Conservation (phyloP, 1,140 invertebrate species). For the Antheraea pernyi region DNA sequence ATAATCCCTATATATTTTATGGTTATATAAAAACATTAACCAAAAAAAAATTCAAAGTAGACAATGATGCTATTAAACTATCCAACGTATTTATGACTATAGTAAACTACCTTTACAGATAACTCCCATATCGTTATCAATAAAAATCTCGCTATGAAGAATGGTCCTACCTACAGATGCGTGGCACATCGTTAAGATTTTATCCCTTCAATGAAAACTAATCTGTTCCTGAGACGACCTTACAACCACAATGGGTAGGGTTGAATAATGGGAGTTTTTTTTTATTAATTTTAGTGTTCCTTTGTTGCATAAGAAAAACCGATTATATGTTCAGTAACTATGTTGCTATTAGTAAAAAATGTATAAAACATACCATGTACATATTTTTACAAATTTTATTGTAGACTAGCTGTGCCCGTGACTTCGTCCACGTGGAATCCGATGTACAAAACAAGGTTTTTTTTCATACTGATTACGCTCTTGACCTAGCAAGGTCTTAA, state of each 20-base stretch:
- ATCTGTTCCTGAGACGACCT: conserved; percentile 58
- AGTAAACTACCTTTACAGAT: neutral
- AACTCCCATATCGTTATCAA: conserved; percentile 54
- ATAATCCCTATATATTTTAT: neutral
- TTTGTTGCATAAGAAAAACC: neutral
- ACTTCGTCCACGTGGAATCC: no score
- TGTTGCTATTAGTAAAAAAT: no score
- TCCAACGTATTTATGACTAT: neutral
- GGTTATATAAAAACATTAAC: neutral
- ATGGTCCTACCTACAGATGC: conserved; percentile 59
- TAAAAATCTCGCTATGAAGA: conserved; percentile 70
- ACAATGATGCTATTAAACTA: neutral
- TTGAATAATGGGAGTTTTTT: conserved; percentile 70
- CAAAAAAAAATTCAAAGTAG: neutral
- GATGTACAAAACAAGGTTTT: no score
- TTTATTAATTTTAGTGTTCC: conserved; percentile 44
- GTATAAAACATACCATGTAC: no score
- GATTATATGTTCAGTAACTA: neutral
- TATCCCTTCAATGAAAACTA: conserved; percentile 68
- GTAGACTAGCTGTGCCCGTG: no score
- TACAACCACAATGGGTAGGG: conserved; percentile 61
- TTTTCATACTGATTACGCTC: no score
- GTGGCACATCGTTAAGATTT: conserved; percentile 74
- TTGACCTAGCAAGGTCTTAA: no score
- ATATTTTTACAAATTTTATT: no score